Conservation (phyloP, 2,113 vertebrate species). For the Puffinus mauretanicus region DNA sequence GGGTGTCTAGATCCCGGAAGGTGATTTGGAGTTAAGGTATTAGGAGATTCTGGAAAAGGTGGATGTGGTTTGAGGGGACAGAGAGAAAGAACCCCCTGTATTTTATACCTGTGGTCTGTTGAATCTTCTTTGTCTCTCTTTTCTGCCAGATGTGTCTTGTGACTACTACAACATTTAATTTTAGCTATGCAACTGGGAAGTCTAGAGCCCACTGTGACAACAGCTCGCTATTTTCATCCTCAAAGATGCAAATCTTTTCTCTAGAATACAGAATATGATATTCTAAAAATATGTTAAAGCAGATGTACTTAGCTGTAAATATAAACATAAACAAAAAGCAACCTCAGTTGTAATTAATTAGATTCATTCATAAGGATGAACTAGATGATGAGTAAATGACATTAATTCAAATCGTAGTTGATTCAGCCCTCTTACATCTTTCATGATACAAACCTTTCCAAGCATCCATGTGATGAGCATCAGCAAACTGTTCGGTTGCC, state of each 20-base stretch:
- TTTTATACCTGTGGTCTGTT: background rate
- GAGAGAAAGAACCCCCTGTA: background rate
- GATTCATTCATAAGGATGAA: constrained; percentile 27
- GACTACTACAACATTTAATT: background rate
- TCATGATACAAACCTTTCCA: background rate
- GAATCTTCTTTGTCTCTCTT: background rate
- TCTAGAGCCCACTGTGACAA: background rate
- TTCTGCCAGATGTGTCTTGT: background rate
- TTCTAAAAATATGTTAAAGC: constrained; percentile 42
- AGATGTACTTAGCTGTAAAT: constrained; percentile 26
- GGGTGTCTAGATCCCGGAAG: background rate
- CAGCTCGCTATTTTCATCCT: constrained; percentile 5
- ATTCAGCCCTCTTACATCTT: background rate
- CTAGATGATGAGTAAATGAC: constrained; percentile 23
- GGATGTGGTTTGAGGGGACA: background rate
- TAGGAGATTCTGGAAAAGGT: background rate
- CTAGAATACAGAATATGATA: background rate
- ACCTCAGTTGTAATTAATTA: constrained; percentile 7
- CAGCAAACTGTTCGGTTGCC: background rate
- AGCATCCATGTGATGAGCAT: background rate
- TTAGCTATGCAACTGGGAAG: background rate
- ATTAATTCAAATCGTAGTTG: constrained; percentile 1
- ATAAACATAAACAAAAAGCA: constrained; percentile 38
- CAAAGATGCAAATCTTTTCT: background rate
- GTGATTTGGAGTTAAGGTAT: background rate